Evolutionary conservation across 2,888 invertebrate species (phyloP), one percentile per base, ranked within the genome.

Genomic region (Amblyteles armatorius): DNA sequence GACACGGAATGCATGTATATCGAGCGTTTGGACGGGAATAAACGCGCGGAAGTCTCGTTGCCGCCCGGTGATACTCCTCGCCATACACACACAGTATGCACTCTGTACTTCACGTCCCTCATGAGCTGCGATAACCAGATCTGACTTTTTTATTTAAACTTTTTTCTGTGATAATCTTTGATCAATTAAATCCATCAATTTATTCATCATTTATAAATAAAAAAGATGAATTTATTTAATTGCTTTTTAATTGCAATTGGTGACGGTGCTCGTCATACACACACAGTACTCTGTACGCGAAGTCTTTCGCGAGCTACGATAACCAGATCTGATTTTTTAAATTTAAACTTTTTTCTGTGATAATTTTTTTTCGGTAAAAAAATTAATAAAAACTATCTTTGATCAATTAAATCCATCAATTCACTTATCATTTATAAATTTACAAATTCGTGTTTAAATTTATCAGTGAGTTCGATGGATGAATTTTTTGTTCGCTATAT

Each of bases 21-120:
- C 68, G 79, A 63, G 65, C 52, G 52, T 22, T 48, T 36, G 65
- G 71, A 63, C 79, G 63, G 72, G 63, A 79, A 79, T 79, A 72
- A 79, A 50, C 79, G 71, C 36, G 50, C 29, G 22, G 40, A 63
- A 79, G 52, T 79, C 71, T 79, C 36, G 71, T 72, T 71, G 79
- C 71, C 33, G 72, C 71, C 72, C 48, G 63, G 63, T n/a, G 79
- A 79, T 72, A 72, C 40, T n/a, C 50, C 29, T 63, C 40, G 33
- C 26, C 26, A 33, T 60, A 63, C 22, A 22, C 13, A 60, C 29
- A 16, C 16, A 6, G 13, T 33, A 16, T 5, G 11, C 16, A 13
- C 13, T 44, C 44, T 5, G 29, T 60, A 29, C 60, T 33, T 7
- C 1, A 29, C 29, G 60, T 63, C n/a, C n/a, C 29, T 33, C 60